phyloP scores from a whole-genome alignment of 2,888 invertebrate genomes.

The Andrena bucephala region DNA sequence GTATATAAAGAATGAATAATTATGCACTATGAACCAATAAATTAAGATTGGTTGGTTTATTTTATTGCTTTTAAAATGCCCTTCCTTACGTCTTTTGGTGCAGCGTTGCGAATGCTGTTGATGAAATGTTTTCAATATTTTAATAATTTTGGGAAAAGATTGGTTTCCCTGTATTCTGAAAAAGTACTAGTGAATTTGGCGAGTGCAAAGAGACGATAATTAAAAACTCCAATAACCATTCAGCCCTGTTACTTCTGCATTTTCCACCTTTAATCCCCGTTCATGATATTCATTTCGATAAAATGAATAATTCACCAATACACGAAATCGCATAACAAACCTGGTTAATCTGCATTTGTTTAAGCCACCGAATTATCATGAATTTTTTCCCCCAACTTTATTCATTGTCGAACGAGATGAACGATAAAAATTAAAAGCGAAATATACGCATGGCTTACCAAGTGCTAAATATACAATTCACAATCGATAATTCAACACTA shows the following conservation, averaged over 20 bases:
- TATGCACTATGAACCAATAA: neutral
- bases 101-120: neutral
- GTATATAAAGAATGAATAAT: too few relatives aligned
- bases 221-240: neutral
- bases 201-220: neutral
- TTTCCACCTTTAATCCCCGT: neutral
- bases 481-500: neutral
- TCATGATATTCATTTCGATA: slow-evolving; percentile 21
- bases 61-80: too few relatives aligned
- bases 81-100: neutral
- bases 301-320: slow-evolving; percentile 13
- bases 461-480: neutral
- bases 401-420: neutral
- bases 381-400: neutral
- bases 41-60: too few relatives aligned
- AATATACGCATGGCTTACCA: neutral
- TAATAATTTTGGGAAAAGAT: neutral
- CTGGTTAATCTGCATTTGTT: slow-evolving; percentile 21
- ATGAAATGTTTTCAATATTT: neutral
- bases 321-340: neutral
- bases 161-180: neutral
- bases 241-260: neutral
- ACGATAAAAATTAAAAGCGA: neutral
- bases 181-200: neutral
- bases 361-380: neutral